These are phyloP conservation scores for Artibeus jamaicensis DNA, from an alignment of 2,797 vertebrate genomes.

Conservation along the genomic window DNA sequence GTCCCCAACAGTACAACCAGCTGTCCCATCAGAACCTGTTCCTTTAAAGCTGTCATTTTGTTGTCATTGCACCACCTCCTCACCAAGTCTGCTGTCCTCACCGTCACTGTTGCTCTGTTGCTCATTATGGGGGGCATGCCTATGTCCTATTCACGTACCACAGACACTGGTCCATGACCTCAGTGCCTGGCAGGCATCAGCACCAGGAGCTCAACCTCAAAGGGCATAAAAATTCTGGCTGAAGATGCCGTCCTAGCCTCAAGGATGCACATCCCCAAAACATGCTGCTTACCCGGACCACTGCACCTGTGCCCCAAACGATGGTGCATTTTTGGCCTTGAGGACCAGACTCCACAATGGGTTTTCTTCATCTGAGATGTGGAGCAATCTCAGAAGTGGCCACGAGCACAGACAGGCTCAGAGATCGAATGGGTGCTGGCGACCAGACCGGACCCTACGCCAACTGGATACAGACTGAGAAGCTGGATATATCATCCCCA, in stretches of 20 bases:
- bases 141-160: neutral
- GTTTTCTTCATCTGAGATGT: slow-evolving; percentile 11
- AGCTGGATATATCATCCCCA: neutral
- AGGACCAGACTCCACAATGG: neutral
- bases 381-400: slow-evolving; percentile 4
- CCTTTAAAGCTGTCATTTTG: neutral
- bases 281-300: neutral
- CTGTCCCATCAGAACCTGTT: neutral
- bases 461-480: neutral
- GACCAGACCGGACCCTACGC: neutral
- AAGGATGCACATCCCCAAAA: neutral
- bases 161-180: neutral
- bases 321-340: neutral
- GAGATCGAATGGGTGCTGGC: neutral
- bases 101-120: neutral
- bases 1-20: neutral
- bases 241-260: slow-evolving; percentile 40
- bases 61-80: slow-evolving; percentile 17
- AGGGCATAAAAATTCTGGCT: neutral
- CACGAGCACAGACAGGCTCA: neutral
- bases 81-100: neutral
- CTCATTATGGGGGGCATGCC: neutral
- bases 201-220: neutral
- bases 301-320: neutral
- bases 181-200: neutral